Evolutionary conservation across 2,888 invertebrate species (phyloP).

Genomic region (Candidula unifasciata): DNA sequence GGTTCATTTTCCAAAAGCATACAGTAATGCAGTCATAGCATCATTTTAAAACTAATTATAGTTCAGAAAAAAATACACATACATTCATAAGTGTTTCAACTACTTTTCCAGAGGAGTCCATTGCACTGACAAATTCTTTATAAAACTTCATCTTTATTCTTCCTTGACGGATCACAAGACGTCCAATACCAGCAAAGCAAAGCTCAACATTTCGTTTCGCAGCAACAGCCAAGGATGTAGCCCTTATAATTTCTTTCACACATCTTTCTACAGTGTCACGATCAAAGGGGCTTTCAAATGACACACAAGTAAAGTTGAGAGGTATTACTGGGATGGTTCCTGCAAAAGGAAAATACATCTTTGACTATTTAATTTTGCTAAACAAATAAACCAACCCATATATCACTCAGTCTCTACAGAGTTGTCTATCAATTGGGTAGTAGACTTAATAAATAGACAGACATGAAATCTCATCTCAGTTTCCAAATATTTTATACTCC

Average conservation of each 20-base stretch:
- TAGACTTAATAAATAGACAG: too few species aligned
- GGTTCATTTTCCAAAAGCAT: background rate
- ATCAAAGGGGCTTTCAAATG: constrained; percentile 76
- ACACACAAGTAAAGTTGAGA: constrained; percentile 76
- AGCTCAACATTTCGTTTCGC: constrained; percentile 75
- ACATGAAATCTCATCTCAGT: too few species aligned
- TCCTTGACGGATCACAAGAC: constrained; percentile 74
- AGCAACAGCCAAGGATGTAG: constrained; percentile 72
- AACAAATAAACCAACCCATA: too few species aligned
- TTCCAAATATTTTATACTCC: too few species aligned
- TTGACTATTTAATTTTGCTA: background rate
- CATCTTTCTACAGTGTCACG: constrained; percentile 77
- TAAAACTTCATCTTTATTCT: constrained; percentile 78
- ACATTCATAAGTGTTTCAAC: constrained; percentile 77
- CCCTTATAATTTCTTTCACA: constrained; percentile 75
- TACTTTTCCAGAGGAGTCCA: constrained; percentile 76
- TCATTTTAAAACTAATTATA: background rate
- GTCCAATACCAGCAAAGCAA: constrained; percentile 75
- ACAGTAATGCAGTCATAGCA: background rate
- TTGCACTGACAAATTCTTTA: constrained; percentile 76
- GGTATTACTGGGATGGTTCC: constrained; percentile 77
- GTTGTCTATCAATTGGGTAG: too few species aligned
- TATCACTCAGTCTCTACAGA: too few species aligned
- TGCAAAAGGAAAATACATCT: constrained; percentile 55
- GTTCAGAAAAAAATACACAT: constrained; percentile 53